Conservation (phyloP, 2,113 vertebrate species). For the Paratilapia polleni region DNA sequence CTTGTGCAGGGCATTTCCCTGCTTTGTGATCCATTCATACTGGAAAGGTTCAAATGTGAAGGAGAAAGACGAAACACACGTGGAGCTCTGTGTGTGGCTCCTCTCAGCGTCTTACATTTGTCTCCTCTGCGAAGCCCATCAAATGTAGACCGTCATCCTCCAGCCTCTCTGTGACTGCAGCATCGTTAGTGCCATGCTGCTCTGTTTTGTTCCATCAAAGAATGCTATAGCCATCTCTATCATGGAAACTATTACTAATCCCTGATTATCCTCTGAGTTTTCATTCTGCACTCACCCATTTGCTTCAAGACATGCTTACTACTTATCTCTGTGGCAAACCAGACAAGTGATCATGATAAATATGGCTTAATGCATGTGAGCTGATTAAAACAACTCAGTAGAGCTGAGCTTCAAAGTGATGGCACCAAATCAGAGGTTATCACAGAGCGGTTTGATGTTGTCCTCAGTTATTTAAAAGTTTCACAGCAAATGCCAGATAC, state of each 20-base stretch:
- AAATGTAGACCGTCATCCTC: conserved; percentile 30
- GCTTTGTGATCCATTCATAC: conserved; percentile 16
- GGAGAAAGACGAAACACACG: conserved; percentile 16
- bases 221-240: conserved; percentile 62
- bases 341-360: conserved; percentile 65
- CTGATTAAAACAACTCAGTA: conserved; percentile 57
- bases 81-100: conserved; percentile 34
- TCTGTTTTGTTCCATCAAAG: conserved; percentile 48
- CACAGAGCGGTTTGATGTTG: conserved; percentile 36
- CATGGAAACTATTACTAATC: conserved; percentile 80
- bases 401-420: conserved; percentile 61
- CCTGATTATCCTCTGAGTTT: conserved; percentile 50
- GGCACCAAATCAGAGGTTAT: conserved; percentile 37
- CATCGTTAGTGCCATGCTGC: conserved; percentile 60
- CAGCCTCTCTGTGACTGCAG: conserved; percentile 35
- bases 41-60: background rate
- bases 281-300: conserved; percentile 56
- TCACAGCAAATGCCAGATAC: conserved; percentile 23
- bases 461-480: conserved; percentile 28
- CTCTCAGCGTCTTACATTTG: conserved; percentile 41
- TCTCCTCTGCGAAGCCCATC: conserved; percentile 42
- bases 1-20: conserved; percentile 1
- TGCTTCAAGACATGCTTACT: conserved; percentile 47
- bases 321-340: conserved; percentile 69
- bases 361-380: conserved; percentile 47